These are phyloP conservation scores for Atta cephalotes DNA, from an alignment of 1,140 invertebrate genomes.

Conservation along the genomic window DNA sequence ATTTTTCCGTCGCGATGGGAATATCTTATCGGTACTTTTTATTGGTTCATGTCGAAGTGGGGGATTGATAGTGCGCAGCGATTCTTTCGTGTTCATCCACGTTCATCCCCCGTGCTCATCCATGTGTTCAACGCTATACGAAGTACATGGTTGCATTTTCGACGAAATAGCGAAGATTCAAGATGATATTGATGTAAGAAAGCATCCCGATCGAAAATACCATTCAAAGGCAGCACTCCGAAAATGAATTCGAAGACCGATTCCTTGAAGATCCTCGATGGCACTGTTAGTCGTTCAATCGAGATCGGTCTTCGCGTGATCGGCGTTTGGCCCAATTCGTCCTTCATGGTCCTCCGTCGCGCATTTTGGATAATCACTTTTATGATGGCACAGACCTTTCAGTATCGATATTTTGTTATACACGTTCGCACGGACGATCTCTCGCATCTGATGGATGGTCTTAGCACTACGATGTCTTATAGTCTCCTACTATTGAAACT, in stretches of 20 bases:
- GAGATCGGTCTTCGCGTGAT: constrained; percentile 60
- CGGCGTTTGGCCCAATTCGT: constrained; percentile 66
- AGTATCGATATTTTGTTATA: constrained; percentile 47
- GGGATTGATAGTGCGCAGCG: not conserved
- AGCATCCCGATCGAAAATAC: not conserved
- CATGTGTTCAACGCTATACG: constrained; percentile 12
- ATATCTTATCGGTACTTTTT: constrained; percentile 29
- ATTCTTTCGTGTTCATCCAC: constrained; percentile 17
- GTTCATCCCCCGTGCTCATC: constrained; percentile 12
- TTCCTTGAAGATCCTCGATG: not conserved
- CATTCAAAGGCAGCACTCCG: not conserved
- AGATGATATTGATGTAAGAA: not conserved
- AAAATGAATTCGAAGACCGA: constrained; percentile 29
- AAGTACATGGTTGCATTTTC: not conserved
- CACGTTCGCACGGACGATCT: constrained; percentile 39
- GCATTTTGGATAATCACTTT: constrained; percentile 55
- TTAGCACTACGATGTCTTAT: constrained; percentile 58
- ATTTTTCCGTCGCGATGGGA: constrained; percentile 12
- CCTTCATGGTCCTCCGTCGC: constrained; percentile 24
- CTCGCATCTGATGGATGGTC: constrained; percentile 48
- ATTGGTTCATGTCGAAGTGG: constrained; percentile 25
- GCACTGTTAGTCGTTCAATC: constrained; percentile 39
- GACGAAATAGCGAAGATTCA: not conserved
- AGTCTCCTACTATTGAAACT: constrained; percentile 49
- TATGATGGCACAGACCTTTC: constrained; percentile 47